Conservation (phyloP, 2,888 invertebrate species). For the Cosmia trapezina region DNA sequence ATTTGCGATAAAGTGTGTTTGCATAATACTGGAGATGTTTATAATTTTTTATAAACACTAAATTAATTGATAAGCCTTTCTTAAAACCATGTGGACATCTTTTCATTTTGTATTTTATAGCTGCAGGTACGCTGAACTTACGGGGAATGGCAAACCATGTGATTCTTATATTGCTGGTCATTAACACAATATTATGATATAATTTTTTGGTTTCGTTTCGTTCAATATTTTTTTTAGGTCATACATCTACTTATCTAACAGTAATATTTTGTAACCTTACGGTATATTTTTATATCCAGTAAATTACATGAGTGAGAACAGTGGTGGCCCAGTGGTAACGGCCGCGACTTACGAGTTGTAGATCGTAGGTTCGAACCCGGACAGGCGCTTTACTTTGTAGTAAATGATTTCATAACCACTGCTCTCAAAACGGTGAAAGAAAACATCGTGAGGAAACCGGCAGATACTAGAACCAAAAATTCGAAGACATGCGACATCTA, state of each 20-base stretch:
- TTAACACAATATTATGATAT: neutral
- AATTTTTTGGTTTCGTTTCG: neutral
- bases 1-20: constrained; percentile 67
- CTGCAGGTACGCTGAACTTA: neutral
- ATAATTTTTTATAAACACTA: constrained; percentile 56
- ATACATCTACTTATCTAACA: constrained; percentile 11
- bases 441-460: too few species aligned
- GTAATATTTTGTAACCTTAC: too few species aligned
- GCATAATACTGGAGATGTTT: constrained; percentile 64
- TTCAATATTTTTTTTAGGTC: constrained; percentile 3
- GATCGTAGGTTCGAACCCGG: too few species aligned
- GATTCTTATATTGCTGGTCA: neutral
- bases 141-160: neutral
- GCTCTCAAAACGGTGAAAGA: too few species aligned
- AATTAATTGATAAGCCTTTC: constrained; percentile 35
- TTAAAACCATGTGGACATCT: neutral
- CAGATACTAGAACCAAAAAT: too few species aligned
- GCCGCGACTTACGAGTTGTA: too few species aligned
- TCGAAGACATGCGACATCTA: too few species aligned
- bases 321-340: too few species aligned
- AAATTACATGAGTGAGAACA: too few species aligned
- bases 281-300: too few species aligned
- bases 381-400: too few species aligned
- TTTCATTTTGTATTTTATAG: neutral
- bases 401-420: too few species aligned